Conservation (phyloP, 2,888 invertebrate genomes). For the Pheosia gnoma region DNA sequence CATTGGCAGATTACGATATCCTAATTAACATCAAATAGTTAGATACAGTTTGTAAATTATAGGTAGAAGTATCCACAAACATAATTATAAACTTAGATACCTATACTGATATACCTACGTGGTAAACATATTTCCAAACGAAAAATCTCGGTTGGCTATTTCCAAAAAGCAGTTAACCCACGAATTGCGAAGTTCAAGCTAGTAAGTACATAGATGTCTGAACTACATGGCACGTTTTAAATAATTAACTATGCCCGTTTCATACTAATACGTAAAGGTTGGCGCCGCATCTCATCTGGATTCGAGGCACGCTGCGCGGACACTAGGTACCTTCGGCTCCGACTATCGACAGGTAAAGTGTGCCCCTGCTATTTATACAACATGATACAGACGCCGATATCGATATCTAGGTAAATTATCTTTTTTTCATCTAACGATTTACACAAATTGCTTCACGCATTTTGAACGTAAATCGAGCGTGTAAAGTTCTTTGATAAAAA, state of each 20-base stretch:
- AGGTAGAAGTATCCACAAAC: too few species aligned
- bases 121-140: background rate
- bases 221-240: constrained; percentile 49
- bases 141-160: constrained; percentile 19
- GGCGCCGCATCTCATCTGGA: constrained; percentile 73
- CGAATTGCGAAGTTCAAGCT: constrained; percentile 23
- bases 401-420: background rate
- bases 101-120: too few species aligned
- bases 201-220: constrained; percentile 20
- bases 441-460: constrained; percentile 6
- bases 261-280: constrained; percentile 51
- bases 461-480: constrained; percentile 6
- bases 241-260: constrained; percentile 65
- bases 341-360: constrained; percentile 28
- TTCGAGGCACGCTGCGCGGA: constrained; percentile 53
- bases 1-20: too few species aligned
- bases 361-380: constrained; percentile 20
- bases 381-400: constrained; percentile 10
- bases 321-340: constrained; percentile 25
- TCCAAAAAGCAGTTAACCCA: constrained; percentile 26
- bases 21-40: too few species aligned
- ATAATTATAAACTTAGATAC: too few species aligned
- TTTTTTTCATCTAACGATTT: constrained; percentile 5
- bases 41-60: too few species aligned
- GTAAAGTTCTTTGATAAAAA: constrained; percentile 4